These are phyloP conservation scores for Chlorops oryzae DNA, from an alignment of 1,140 invertebrate species.

Conservation along the genomic window DNA sequence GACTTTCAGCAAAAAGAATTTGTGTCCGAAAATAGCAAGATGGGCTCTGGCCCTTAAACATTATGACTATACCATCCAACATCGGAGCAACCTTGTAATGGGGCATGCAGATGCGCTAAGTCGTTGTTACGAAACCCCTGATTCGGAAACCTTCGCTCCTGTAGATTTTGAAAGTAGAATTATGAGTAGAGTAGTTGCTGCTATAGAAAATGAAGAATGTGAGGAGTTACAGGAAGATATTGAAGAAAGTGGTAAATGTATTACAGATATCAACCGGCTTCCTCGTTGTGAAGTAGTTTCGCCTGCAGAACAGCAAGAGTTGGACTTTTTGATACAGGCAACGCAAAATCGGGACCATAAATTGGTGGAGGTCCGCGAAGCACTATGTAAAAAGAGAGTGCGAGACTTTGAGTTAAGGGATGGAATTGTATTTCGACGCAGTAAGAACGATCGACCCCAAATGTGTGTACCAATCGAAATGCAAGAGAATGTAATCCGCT, in stretches of 20 bases:
- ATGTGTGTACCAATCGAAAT: slow-evolving; percentile 30
- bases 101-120: slow-evolving; percentile 33
- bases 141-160: no score
- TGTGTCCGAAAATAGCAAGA: slow-evolving; percentile 34
- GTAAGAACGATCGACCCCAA: background rate
- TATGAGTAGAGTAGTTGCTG: no score
- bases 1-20: slow-evolving; percentile 44
- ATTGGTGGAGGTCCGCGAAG: background rate
- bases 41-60: slow-evolving; percentile 26
- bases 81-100: slow-evolving; percentile 16
- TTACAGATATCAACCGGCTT: no score
- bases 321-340: slow-evolving; percentile 5
- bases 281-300: background rate
- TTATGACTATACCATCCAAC: slow-evolving; percentile 11
- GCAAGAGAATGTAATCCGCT: no score
- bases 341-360: slow-evolving; percentile 3
- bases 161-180: no score
- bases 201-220: no score
- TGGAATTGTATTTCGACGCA: slow-evolving; percentile 5
- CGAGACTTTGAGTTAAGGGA: slow-evolving; percentile 3
- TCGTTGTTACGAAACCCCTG: no score
- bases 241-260: no score
- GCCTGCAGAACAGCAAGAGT: background rate
- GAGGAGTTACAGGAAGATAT: no score
- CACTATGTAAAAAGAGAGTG: background rate